These are phyloP conservation scores for Steromphala cineraria DNA, from an alignment of 2,888 invertebrate genomes.

Conservation along the genomic window DNA sequence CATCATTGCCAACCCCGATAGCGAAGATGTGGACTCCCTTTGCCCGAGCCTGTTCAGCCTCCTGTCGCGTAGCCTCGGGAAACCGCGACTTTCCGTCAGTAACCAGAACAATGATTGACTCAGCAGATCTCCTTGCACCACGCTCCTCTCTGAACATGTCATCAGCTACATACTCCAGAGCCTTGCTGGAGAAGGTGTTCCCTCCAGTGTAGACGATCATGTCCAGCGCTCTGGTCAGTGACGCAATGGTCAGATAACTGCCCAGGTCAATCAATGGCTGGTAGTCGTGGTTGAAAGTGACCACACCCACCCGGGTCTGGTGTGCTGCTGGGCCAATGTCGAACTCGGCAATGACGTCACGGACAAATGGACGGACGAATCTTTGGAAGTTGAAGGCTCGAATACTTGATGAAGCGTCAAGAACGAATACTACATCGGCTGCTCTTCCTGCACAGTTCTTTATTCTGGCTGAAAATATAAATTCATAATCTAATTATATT, in stretches of 20 bases:
- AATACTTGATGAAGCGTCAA: slow-evolving; percentile 64
- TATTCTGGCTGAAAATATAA: too few species aligned
- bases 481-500: too few species aligned
- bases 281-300: slow-evolving; percentile 54
- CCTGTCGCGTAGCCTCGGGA: background rate
- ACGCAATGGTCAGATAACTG: slow-evolving; percentile 31
- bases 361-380: slow-evolving; percentile 56
- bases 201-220: slow-evolving; percentile 44
- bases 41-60: background rate
- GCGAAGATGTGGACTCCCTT: slow-evolving; percentile 10
- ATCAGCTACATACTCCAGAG: slow-evolving; percentile 42
- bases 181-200: slow-evolving; percentile 45
- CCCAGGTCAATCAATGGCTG: slow-evolving; percentile 51
- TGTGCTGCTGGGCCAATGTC: slow-evolving; percentile 47
- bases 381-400: slow-evolving; percentile 58
- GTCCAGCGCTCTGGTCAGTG: slow-evolving; percentile 34
- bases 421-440: slow-evolving; percentile 57
- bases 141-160: slow-evolving; percentile 30
- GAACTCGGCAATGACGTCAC: slow-evolving; percentile 49
- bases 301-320: slow-evolving; percentile 54
- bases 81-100: background rate
- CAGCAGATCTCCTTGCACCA: background rate
- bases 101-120: background rate
- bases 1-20: slow-evolving; percentile 14
- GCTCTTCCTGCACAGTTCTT: slow-evolving; percentile 40